Evolutionary conservation across 2,888 invertebrate genomes (phyloP), one percentile per base, ranked within the genome.

Genomic region (Neoitamus cyanurus): DNA sequence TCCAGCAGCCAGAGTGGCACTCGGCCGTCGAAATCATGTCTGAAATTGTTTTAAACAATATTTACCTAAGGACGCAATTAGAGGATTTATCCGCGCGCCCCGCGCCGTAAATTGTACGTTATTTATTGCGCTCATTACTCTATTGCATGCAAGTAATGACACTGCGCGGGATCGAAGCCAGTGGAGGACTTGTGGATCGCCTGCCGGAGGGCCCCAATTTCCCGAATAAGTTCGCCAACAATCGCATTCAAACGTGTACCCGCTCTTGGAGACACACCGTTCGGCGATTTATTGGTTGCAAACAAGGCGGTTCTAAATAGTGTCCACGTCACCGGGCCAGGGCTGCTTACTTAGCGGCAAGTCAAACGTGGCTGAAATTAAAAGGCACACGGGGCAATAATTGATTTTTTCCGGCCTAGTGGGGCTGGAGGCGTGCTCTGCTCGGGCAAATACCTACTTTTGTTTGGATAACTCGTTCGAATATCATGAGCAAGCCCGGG

Each of bases 111-210:
- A 84, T 85, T 85, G 70, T 80, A 34, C 13, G 80, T 85, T 84
- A 85, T 84, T 85, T 85, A 85, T 85, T 73, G 73, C 82, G 34
- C 83, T 85, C 84, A 85, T 85, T 85, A 85, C 83, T 82, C 73
- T 72, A 77, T 84, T 48, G 85, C 85, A 85, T 85, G 85, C 84
- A 78, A 83, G 11, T 85, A 85, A 85, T 84, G 85, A 84, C 77
- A 85, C 42, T 30, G 25, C 37, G 15, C 31, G 69, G 34, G 69
- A 36, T 69, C 69, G 37, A 25, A 69, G 5, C n/a, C 25, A 37
- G 69, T 36, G 82, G 82, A 77, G 46, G 48, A 82, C 82, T 82
- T 82, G 69, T 82, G 37, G 82, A 82, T 69, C 34, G 80, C 80
- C 68, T 80, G 58, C 68, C 69, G 82, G 69, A 82, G 58, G 69